These are phyloP conservation scores for Aporrectodea caliginosa DNA, from an alignment of 1,140 invertebrate genomes.

Conservation along the genomic window DNA sequence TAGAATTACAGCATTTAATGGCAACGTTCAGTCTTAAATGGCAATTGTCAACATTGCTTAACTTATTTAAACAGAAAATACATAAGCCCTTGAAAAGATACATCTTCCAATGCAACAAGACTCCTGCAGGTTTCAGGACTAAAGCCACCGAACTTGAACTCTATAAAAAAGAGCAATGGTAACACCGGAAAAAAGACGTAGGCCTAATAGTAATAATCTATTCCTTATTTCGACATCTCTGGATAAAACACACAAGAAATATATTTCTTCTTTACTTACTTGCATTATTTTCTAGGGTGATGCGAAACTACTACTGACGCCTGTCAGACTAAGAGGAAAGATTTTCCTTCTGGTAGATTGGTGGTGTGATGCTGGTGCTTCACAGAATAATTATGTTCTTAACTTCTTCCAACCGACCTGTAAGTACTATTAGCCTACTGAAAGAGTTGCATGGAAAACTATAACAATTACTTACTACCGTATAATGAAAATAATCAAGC, in stretches of 20 bases:
- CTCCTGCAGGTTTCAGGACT: conserved; percentile 86
- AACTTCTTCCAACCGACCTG: no score
- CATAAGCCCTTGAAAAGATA: conserved; percentile 47
- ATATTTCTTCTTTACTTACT: no score
- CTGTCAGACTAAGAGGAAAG: no score
- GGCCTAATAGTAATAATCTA: neutral
- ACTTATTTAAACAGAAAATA: neutral
- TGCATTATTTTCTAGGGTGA: neutral
- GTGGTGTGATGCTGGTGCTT: no score
- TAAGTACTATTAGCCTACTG: no score
- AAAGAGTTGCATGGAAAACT: no score
- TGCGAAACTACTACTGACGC: neutral
- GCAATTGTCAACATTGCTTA: no score
- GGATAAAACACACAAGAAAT: neutral
- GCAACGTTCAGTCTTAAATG: no score
- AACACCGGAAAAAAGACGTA: neutral
- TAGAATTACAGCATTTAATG: no score
- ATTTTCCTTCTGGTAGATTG: neutral
- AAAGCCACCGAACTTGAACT: conserved; percentile 77
- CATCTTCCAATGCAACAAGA: conserved; percentile 95
- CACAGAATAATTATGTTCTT: no score
- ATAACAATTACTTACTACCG: no score
- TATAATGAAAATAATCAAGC: no score
- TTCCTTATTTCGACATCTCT: neutral
- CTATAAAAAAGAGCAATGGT: conserved; percentile 60